Percentiles rank a stretch among this genome's conserved stretches.
Conservation (phyloP, 1,140 invertebrate genomes). For the Diploscapter pachys region DNA sequence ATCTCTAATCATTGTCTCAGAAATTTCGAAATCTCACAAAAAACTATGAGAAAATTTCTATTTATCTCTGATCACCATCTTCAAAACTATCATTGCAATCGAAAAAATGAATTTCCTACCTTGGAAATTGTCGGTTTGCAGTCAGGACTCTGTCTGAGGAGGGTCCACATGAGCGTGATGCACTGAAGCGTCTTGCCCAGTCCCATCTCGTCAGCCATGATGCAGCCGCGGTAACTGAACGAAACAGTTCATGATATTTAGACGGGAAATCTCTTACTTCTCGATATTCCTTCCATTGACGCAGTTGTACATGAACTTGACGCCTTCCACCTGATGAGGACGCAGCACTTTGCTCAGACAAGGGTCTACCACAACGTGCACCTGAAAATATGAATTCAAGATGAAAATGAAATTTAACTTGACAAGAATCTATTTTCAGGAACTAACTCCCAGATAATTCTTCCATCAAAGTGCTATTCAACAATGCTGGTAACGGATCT, state of each 20-base stretch:
- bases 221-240: conserved; percentile 34
- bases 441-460: background rate
- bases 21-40: no score
- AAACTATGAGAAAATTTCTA: no score
- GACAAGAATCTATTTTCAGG: background rate
- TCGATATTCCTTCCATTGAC: conserved; percentile 87
- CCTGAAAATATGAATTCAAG: conserved; percentile 59
- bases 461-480: background rate
- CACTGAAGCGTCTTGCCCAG: conserved; percentile 95
- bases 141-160: conserved; percentile 64
- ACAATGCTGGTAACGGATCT: background rate
- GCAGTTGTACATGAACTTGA: conserved; percentile 99
- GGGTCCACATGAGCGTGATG: conserved; percentile 75
- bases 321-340: conserved; percentile 97
- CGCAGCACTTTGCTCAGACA: conserved; percentile 80
- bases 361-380: conserved; percentile 92
- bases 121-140: conserved; percentile 80
- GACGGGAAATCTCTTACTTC: conserved; percentile 81
- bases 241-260: no score
- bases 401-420: background rate
- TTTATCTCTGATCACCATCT: no score
- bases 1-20: no score
- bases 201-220: conserved; percentile 62
- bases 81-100: conserved; percentile 35
- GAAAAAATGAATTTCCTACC: background rate